Evolutionary conservation across 2,113 vertebrate species (phyloP).

Genomic region (Sardina pilchardus): DNA sequence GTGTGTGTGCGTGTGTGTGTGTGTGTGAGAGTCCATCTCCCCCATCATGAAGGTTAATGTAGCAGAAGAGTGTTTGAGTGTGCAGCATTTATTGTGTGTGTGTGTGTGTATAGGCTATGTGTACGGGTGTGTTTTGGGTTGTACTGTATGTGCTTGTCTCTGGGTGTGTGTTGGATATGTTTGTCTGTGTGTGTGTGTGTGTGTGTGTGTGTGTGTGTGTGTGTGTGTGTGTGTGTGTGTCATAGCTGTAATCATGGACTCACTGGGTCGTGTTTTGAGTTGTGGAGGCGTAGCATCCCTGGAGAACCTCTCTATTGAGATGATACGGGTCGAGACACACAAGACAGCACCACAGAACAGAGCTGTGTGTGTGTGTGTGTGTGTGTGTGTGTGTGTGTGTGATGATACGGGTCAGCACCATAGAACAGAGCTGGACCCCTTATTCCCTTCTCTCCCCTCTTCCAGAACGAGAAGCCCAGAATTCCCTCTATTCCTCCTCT

Average conservation of each 20-base stretch:
- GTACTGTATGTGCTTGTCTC: background rate
- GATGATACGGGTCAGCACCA: too few species aligned
- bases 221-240: background rate
- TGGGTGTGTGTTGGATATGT: background rate
- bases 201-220: background rate
- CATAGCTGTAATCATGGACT: slow-evolving; percentile 43
- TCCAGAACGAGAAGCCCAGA: background rate
- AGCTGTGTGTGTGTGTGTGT: too few species aligned
- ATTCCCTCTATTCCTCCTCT: background rate
- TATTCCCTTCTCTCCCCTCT: background rate
- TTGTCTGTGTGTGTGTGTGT: background rate
- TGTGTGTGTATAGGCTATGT: background rate
- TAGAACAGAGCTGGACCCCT: too few species aligned
- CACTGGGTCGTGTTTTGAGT: background rate
- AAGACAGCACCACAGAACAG: background rate
- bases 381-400: too few species aligned
- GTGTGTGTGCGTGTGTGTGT: too few species aligned
- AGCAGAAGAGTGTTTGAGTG: background rate
- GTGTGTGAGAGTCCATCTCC: too few species aligned
- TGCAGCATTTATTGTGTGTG: background rate
- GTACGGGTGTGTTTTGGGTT: background rate
- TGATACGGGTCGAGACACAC: too few species aligned
- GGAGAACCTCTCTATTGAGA: too few species aligned
- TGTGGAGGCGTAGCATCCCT: too few species aligned
- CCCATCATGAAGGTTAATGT: background rate